These are phyloP conservation scores for Apamea sordens DNA, from an alignment of 2,888 invertebrate species.

Conservation along the genomic window DNA sequence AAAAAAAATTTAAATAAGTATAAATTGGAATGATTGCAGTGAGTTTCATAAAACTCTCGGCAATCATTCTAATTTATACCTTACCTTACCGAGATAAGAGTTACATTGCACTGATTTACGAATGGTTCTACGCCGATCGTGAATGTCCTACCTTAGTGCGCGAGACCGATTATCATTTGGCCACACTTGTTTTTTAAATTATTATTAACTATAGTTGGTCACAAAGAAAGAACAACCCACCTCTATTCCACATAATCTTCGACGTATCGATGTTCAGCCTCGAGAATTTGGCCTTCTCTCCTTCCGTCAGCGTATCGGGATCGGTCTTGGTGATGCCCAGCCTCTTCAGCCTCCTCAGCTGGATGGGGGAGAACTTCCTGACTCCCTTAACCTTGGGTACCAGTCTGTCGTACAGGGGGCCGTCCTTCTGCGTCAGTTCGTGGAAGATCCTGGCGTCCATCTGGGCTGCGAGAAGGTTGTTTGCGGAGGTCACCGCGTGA, in stretches of 20 bases:
- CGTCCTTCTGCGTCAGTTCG: slow-evolving; percentile 97
- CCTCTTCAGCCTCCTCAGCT: slow-evolving; percentile 93
- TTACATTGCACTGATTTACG: not conserved
- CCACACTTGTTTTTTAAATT: not conserved
- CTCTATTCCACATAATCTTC: slow-evolving; percentile 98
- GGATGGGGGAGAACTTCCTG: slow-evolving; percentile 96
- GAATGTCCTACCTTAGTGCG: not conserved
- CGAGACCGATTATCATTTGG: not conserved
- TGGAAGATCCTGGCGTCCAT: slow-evolving; percentile 99
- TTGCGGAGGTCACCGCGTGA: slow-evolving; percentile 99
- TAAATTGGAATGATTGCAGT: no score
- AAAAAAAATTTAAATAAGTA: not conserved
- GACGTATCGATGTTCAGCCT: slow-evolving; percentile 97
- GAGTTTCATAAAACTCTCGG: no score
- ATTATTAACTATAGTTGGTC: not conserved
- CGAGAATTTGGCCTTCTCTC: slow-evolving; percentile 95
- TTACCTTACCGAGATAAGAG: not conserved
- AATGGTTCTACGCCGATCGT: not conserved
- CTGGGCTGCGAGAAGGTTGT: slow-evolving; percentile 99
- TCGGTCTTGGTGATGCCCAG: slow-evolving; percentile 96
- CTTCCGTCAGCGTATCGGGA: slow-evolving; percentile 94
- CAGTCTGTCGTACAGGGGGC: slow-evolving; percentile 95
- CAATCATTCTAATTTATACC: not conserved
- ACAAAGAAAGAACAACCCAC: slow-evolving; percentile 80
- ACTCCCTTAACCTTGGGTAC: slow-evolving; percentile 96